phyloP scores from a whole-genome alignment of 1,140 invertebrate species.

The Leptoteleia sp. region DNA sequence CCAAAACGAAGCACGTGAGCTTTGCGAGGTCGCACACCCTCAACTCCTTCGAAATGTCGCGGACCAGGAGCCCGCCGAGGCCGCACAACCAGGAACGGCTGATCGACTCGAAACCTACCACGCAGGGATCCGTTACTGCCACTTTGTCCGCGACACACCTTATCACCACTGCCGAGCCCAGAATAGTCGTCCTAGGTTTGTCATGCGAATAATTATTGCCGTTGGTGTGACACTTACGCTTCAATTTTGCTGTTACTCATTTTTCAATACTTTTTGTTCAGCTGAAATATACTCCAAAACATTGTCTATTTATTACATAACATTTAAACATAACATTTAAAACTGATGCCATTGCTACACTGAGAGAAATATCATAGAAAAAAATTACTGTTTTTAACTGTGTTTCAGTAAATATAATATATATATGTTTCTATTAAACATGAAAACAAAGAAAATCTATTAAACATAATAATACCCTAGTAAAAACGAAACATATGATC shows the following conservation, averaged over 20 bases:
- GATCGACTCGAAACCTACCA: constrained; percentile 80
- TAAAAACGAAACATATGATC: too few relatives aligned
- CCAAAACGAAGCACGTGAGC: constrained; percentile 91
- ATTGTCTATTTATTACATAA: too few relatives aligned
- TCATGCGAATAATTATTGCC: constrained; percentile 29
- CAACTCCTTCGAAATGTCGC: constrained; percentile 88
- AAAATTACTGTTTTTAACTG: too few relatives aligned
- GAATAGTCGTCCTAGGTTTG: constrained; percentile 81
- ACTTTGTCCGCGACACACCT: constrained; percentile 70
- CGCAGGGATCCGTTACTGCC: constrained; percentile 70
- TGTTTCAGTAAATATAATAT: too few relatives aligned
- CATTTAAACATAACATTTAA: too few relatives aligned
- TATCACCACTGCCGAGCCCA: constrained; percentile 79
- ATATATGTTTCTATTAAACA: too few relatives aligned
- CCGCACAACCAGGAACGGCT: constrained; percentile 87
- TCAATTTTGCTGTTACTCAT: background rate
- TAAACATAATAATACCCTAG: too few relatives aligned
- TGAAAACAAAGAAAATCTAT: too few relatives aligned
- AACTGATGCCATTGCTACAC: too few relatives aligned
- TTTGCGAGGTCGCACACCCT: constrained; percentile 92
- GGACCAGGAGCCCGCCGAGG: constrained; percentile 81
- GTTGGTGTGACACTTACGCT: background rate
- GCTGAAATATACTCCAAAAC: background rate
- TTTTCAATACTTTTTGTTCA: constrained; percentile 6
- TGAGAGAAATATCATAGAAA: too few relatives aligned